Evolutionary conservation across 2,797 vertebrate genomes (phyloP).

Genomic region (Premnoplex brunnescens): DNA sequence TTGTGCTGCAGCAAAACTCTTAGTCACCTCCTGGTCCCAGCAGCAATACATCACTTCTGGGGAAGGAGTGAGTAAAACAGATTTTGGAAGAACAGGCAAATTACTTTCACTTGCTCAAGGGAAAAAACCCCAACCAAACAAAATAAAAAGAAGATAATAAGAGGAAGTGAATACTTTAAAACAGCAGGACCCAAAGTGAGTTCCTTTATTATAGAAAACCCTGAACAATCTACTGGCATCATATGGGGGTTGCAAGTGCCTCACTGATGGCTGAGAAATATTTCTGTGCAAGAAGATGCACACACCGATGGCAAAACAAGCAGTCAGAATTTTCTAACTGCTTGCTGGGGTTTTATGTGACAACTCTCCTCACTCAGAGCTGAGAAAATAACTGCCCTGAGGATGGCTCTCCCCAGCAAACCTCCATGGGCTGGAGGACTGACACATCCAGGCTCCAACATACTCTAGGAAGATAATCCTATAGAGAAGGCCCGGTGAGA

Average conservation of each 20-base stretch:
- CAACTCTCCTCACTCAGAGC: not conserved
- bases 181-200: not conserved
- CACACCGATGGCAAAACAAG: not conserved
- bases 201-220: not conserved
- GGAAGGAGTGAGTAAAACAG: not conserved
- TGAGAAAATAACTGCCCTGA: not conserved
- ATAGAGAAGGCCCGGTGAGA: not conserved
- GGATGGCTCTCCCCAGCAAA: not conserved
- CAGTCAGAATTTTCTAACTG: not conserved
- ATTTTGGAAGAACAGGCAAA: not conserved
- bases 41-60: not conserved
- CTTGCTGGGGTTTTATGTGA: not conserved
- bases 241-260: not conserved
- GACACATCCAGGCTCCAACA: not conserved
- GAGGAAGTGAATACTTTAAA: slow-evolving; percentile 11
- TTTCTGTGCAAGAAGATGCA: not conserved
- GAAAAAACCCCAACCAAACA: not conserved
- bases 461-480: not conserved
- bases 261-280: not conserved
- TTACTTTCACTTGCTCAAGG: slow-evolving; percentile 24
- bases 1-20: not conserved
- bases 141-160: not conserved
- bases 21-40: not conserved
- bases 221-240: not conserved
- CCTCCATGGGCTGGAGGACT: rapidly evolving